Base-by-base conservation (phyloP, 2,113 vertebrate species). In the Chiloscyllium plagiosum region DNA sequence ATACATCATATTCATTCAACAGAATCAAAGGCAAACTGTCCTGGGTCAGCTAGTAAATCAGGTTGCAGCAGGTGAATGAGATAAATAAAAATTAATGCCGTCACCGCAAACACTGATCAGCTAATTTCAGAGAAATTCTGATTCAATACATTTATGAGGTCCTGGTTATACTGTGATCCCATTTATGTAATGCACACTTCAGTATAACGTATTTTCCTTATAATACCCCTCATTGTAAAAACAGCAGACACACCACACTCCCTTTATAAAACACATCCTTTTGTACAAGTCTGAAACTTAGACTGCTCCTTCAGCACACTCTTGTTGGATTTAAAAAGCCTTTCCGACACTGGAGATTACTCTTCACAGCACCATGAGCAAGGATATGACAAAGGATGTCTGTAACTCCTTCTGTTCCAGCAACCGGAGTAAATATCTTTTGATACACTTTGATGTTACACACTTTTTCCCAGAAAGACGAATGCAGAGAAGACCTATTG, bases 1-100 rank as follows among this genome's bases (percentile, higher is more conserved):
- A 68, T 65, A 93, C n/a, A 93, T 93, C 61, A 66, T 66, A 93
- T 65, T 93, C 65, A 66, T n/a, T 66, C 89, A 93, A 92, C n/a
- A 65, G 56, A 93, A 68, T 93, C 89, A 93, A 93, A 93, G 37
- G 89, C 89, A 37, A 93, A 93, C 17, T n/a, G 33, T 93, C 61
- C 61, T 42, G 89, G 61, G 89, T 17, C 61, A 66, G 89, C 89
- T 66, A 66, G 89, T 66, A 68, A 93, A 93, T 93, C 19, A 68
- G 56, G 33, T 80, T n/a, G 6, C 50, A 66, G 78, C 22, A 95
- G 93, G 56, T 33, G 95, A 52, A 52, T 65, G n/a, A 80, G 95
- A 61, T 95, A 42, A 56, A 12, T 52, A 61, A 80, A 80, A 70
- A 7, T 10, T 76, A 95, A 66, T 65, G 65, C n/a, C 33, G 22